Conservation (phyloP, 1,140 invertebrate species). For the Danaus melanippus region DNA sequence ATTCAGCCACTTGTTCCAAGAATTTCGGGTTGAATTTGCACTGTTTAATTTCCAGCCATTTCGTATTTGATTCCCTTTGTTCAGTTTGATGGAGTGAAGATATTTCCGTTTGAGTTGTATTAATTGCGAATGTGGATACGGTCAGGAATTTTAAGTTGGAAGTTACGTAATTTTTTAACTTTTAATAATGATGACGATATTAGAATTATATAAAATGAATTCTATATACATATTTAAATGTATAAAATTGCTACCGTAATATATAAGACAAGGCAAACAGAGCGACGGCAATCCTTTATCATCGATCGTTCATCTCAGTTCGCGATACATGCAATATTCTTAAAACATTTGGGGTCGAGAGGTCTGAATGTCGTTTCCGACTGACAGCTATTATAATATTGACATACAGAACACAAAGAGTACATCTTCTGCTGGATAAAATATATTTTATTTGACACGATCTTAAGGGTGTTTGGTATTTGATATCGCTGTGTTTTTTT, state of each 20-base stretch:
- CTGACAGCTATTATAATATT: constrained; percentile 7
- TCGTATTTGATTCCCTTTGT: constrained; percentile 62
- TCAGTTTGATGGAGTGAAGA: constrained; percentile 63
- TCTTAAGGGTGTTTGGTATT: no score
- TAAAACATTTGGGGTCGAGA: constrained; percentile 37
- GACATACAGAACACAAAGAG: neutral
- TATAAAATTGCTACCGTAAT: no score
- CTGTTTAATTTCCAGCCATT: constrained; percentile 56
- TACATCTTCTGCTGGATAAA: no score
- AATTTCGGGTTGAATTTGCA: constrained; percentile 52
- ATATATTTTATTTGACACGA: no score
- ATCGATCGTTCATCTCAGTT: constrained; percentile 28
- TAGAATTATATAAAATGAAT: no score
- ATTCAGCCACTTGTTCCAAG: constrained; percentile 49
- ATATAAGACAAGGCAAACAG: no score
- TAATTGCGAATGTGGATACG: constrained; percentile 51
- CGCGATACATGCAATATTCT: constrained; percentile 42
- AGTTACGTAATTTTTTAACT: neutral
- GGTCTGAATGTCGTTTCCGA: neutral
- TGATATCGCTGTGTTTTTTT: no score
- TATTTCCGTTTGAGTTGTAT: constrained; percentile 62
- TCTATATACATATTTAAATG: no score
- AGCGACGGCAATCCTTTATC: constrained; percentile 38
- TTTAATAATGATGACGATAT: no score
- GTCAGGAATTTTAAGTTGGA: constrained; percentile 19